Percentiles rank a stretch among this genome's conserved stretches.
These are phyloP conservation scores for Campaea margaritaria DNA, from an alignment of 2,888 invertebrate genomes.

Conservation along the genomic window DNA sequence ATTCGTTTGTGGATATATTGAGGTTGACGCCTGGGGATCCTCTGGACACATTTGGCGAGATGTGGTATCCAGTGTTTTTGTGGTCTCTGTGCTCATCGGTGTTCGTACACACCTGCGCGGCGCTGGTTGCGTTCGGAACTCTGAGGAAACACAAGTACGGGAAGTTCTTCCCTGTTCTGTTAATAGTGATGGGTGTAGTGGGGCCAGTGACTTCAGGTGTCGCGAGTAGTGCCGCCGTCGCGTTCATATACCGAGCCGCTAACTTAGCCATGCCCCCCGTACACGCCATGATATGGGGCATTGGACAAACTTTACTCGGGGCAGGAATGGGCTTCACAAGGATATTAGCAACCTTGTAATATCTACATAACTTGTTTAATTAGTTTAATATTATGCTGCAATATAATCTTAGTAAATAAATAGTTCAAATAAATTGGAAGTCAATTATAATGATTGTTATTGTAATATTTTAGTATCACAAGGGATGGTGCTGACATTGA, in stretches of 20 bases:
- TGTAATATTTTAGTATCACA: conserved; percentile 49
- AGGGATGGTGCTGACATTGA: conserved; percentile 57
- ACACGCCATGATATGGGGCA: conserved; percentile 97
- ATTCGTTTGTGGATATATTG: conserved; percentile 89
- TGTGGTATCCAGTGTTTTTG: conserved; percentile 98
- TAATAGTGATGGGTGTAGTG: conserved; percentile 95
- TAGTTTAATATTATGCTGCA: conserved; percentile 39
- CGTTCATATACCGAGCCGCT: conserved; percentile 96
- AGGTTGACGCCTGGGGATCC: conserved; percentile 87
- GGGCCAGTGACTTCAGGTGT: conserved; percentile 95
- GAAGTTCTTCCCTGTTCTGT: conserved; percentile 95
- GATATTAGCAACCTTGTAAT: conserved; percentile 95
- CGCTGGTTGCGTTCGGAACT: conserved; percentile 95
- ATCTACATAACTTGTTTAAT: conserved; percentile 34
- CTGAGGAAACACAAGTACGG: conserved; percentile 97
- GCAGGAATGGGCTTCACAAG: conserved; percentile 96
- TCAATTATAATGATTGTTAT: conserved; percentile 66
- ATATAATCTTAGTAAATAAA: conserved; percentile 34
- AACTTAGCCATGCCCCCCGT: conserved; percentile 95
- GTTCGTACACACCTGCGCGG: conserved; percentile 96
- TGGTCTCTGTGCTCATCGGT: conserved; percentile 98
- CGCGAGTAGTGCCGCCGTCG: conserved; percentile 95
- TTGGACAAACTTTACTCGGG: conserved; percentile 95
- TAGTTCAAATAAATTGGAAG: conserved; percentile 55
- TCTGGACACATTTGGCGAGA: conserved; percentile 92